Percentiles rank a stretch among this genome's conserved stretches.
Evolutionary conservation across 2,888 invertebrate species (phyloP).

Genomic region (Euplagia quadripunctaria): DNA sequence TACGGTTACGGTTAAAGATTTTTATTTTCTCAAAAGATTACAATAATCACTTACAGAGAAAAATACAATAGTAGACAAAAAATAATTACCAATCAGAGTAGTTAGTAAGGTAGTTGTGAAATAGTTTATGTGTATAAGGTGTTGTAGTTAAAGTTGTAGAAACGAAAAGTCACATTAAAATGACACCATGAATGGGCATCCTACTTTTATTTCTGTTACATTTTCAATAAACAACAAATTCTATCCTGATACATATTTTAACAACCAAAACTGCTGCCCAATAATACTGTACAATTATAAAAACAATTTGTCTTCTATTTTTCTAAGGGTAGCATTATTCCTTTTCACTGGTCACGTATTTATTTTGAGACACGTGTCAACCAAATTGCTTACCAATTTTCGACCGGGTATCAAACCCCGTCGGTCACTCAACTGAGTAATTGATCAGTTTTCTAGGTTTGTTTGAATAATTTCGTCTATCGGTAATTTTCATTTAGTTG

Average conservation of each 20-base stretch:
- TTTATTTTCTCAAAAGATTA: no score
- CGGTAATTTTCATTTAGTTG: conserved; percentile 20
- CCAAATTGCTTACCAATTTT: conserved; percentile 63
- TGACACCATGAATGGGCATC: no score
- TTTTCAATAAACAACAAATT: neutral
- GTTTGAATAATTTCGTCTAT: conserved; percentile 38
- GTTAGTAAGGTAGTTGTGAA: no score
- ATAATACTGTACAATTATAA: conserved; percentile 12
- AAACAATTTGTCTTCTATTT: conserved; percentile 25
- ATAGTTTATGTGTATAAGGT: no score
- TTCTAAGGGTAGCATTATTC: conserved; percentile 29
- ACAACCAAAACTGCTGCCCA: neutral
- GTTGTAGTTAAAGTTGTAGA: no score
- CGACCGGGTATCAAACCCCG: conserved; percentile 35
- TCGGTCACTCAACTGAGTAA: conserved; percentile 58
- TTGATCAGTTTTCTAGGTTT: conserved; percentile 45
- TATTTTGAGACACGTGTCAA: conserved; percentile 62
- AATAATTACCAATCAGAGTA: no score
- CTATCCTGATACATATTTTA: neutral
- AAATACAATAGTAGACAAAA: no score
- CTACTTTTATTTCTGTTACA: no score
- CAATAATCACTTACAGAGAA: no score
- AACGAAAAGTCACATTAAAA: no score
- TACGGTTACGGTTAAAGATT: no score
- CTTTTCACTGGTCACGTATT: conserved; percentile 35